Evolutionary conservation across 2,797 vertebrate species (phyloP).

Genomic region (Agapornis canus): DNA sequence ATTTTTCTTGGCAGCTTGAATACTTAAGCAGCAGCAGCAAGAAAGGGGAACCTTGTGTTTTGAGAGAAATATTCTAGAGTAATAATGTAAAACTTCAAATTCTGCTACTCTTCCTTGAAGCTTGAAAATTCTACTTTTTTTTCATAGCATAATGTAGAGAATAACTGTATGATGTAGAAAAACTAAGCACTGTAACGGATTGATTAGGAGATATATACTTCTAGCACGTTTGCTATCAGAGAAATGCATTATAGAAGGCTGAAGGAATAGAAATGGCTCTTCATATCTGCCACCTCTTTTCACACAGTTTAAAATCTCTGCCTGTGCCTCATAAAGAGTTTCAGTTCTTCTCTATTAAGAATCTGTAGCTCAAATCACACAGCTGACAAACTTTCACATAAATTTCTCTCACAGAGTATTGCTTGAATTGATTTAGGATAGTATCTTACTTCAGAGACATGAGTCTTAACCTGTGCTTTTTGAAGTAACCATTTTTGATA

Average conservation of each 20-base stretch:
- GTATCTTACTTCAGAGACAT: background rate
- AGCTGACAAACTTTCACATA: slow-evolving; percentile 33
- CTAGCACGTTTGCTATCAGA: background rate
- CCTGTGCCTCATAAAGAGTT: background rate
- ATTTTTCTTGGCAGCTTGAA: background rate
- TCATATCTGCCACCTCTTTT: background rate
- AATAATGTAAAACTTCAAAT: background rate
- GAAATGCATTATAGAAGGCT: background rate
- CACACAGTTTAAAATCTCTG: background rate
- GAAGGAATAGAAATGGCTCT: background rate
- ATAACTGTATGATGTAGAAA: background rate
- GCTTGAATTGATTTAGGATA: slow-evolving; percentile 47
- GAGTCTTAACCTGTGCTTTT: background rate
- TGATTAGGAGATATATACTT: slow-evolving; percentile 26
- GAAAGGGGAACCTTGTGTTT: background rate
- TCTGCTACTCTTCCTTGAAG: background rate
- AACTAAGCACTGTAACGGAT: background rate
- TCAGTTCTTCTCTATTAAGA: slow-evolving; percentile 5
- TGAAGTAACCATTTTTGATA: background rate
- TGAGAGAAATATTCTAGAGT: background rate
- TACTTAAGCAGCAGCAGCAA: background rate
- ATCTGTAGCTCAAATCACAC: background rate
- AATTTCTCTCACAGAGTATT: slow-evolving; percentile 4
- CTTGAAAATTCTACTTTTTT: background rate
- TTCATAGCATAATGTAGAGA: background rate